phyloP scores from a whole-genome alignment of 2,888 invertebrate genomes.

The Timema cristinae region DNA sequence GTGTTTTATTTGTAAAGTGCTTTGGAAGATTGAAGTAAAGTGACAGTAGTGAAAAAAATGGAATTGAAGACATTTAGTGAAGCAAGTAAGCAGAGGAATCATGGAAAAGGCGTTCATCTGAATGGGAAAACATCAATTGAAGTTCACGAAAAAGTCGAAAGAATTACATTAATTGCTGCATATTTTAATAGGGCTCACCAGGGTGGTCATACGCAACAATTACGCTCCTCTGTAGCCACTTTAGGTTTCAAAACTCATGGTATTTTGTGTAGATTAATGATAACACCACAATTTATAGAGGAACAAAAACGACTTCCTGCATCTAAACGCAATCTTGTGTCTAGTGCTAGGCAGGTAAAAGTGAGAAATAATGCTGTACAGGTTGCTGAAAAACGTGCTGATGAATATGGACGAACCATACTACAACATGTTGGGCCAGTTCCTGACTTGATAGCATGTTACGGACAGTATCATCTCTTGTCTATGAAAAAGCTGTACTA shows the following conservation, averaged over 20 bases:
- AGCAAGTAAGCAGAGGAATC: background rate
- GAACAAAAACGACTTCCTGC: conserved; percentile 1
- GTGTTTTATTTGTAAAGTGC: conserved; percentile 5
- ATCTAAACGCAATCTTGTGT: conserved; percentile 15
- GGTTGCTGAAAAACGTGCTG: conserved; percentile 15
- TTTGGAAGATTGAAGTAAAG: background rate
- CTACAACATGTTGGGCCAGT: conserved; percentile 9
- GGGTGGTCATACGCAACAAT: background rate
- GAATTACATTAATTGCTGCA: background rate
- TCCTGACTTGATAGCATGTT: conserved; percentile 12
- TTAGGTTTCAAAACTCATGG: conserved; percentile 6
- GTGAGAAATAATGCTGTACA: conserved; percentile 12
- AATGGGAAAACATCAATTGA: background rate
- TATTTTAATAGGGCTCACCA: background rate
- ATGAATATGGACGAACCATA: conserved; percentile 20
- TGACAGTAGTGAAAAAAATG: background rate
- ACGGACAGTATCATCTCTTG: background rate
- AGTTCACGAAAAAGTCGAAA: background rate
- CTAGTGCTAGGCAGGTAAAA: background rate
- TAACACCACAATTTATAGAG: conserved; percentile 12
- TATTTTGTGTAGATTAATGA: too few species aligned
- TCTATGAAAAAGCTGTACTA: conserved; percentile 16
- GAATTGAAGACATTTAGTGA: background rate
- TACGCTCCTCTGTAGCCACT: background rate
- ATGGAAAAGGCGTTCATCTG: background rate